phyloP scores from a whole-genome alignment of 2,888 invertebrate genomes.

The Nemotelus pantherinus region DNA sequence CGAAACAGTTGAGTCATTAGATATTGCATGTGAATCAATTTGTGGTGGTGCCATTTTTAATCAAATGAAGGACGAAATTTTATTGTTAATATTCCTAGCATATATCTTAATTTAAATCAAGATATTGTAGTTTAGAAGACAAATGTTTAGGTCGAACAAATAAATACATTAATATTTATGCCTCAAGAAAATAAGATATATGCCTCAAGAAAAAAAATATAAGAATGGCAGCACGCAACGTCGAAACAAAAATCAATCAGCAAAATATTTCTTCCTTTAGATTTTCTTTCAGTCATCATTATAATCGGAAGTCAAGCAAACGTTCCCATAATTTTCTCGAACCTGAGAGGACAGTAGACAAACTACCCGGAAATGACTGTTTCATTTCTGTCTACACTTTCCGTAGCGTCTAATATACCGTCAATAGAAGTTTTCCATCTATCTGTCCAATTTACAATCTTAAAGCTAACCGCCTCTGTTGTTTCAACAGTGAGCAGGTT shows the following conservation, averaged over 20 bases:
- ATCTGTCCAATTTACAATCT: constrained; percentile 17
- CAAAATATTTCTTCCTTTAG: background rate
- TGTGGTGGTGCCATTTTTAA: background rate
- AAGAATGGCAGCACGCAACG: background rate
- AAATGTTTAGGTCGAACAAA: no score
- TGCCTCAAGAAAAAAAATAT: background rate
- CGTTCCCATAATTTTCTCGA: constrained; percentile 34
- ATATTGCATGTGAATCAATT: background rate
- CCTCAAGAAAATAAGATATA: no score
- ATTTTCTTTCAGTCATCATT: constrained; percentile 14
- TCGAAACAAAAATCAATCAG: constrained; percentile 4
- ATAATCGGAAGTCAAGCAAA: constrained; percentile 25
- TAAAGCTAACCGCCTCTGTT: constrained; percentile 16
- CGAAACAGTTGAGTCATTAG: constrained; percentile 18
- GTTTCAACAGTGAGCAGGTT: background rate
- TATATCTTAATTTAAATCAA: background rate
- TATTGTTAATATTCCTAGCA: background rate
- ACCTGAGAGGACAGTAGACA: constrained; percentile 15
- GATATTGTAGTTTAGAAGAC: no score
- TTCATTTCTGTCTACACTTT: constrained; percentile 40
- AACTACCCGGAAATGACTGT: constrained; percentile 39
- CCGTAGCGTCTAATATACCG: background rate
- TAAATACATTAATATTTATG: no score
- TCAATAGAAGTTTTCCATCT: constrained; percentile 5
- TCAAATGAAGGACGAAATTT: background rate